These are phyloP conservation scores for Calameuta pallipes DNA, from an alignment of 2,888 invertebrate genomes.

Conservation along the genomic window DNA sequence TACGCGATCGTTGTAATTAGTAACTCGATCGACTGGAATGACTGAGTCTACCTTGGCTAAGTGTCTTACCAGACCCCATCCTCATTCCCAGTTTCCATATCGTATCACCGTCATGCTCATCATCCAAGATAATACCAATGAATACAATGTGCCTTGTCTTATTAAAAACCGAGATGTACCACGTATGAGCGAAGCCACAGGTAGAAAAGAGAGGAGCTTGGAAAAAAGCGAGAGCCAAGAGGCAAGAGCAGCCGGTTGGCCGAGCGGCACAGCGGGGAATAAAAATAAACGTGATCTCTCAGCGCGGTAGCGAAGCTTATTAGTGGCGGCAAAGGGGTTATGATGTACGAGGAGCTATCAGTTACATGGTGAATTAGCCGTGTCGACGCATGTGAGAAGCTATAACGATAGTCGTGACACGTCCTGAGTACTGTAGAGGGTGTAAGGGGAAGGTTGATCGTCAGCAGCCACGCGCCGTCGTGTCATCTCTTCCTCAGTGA, in stretches of 20 bases:
- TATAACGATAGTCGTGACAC: no score
- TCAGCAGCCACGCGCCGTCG: no score
- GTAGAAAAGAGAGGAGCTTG: background rate
- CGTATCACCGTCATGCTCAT: background rate
- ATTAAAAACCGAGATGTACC: background rate
- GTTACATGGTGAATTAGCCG: slow-evolving; percentile 52
- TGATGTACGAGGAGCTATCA: slow-evolving; percentile 45
- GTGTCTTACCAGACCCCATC: background rate
- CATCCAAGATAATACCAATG: background rate
- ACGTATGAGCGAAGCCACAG: background rate
- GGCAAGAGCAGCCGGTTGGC: slow-evolving; percentile 13
- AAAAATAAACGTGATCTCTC: background rate
- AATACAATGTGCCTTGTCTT: background rate
- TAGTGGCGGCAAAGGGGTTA: slow-evolving; percentile 48
- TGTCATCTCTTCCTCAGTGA: no score
- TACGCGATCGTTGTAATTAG: background rate
- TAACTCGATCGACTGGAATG: background rate
- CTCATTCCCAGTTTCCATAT: background rate
- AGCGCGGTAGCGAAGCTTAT: slow-evolving; percentile 22
- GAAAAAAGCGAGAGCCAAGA: background rate
- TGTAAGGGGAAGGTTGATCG: no score
- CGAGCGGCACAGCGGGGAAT: slow-evolving; percentile 24
- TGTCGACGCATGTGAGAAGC: slow-evolving; percentile 41
- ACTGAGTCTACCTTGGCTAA: background rate
- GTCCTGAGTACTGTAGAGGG: no score